A percentile compares a stretch with the other conserved stretches of the same genome.
These are phyloP conservation scores for Phyllopteryx taeniolatus DNA, from an alignment of 2,113 vertebrate species.

Conservation along the genomic window DNA sequence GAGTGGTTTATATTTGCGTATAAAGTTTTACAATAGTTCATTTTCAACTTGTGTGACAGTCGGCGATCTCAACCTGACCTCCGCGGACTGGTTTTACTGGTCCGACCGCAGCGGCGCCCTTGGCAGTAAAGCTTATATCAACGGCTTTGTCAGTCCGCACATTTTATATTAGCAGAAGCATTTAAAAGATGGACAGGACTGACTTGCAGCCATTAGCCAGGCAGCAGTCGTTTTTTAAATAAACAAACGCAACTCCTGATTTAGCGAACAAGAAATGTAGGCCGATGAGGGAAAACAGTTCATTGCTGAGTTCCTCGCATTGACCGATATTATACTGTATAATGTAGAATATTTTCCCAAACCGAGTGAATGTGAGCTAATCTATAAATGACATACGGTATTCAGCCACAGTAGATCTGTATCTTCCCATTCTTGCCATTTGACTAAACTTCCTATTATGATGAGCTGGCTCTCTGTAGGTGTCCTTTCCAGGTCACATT, in stretches of 20 bases:
- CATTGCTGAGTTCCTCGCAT: neutral
- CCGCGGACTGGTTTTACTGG: conserved; percentile 37
- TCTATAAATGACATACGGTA: no score
- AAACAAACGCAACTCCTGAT: conserved; percentile 40
- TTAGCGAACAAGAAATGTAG: conserved; percentile 48
- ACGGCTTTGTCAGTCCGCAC: conserved; percentile 23
- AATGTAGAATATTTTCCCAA: no score
- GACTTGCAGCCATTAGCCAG: conserved; percentile 22
- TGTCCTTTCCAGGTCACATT: neutral
- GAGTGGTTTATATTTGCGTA: neutral
- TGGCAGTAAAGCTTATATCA: conserved; percentile 25
- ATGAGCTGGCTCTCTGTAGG: neutral
- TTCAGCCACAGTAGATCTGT: no score
- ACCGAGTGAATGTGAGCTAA: no score
- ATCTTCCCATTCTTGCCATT: no score
- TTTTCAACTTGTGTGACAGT: neutral
- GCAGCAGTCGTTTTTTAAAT: conserved; percentile 31
- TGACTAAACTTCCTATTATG: no score
- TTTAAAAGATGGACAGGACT: conserved; percentile 31
- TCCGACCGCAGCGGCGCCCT: conserved; percentile 12
- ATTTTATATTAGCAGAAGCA: conserved; percentile 32
- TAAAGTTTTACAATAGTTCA: neutral
- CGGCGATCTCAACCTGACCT: conserved; percentile 14
- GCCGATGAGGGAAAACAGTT: conserved; percentile 40
- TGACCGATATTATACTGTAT: neutral